phyloP scores from a whole-genome alignment of 1,140 invertebrate genomes.

The Apis laboriosa region DNA sequence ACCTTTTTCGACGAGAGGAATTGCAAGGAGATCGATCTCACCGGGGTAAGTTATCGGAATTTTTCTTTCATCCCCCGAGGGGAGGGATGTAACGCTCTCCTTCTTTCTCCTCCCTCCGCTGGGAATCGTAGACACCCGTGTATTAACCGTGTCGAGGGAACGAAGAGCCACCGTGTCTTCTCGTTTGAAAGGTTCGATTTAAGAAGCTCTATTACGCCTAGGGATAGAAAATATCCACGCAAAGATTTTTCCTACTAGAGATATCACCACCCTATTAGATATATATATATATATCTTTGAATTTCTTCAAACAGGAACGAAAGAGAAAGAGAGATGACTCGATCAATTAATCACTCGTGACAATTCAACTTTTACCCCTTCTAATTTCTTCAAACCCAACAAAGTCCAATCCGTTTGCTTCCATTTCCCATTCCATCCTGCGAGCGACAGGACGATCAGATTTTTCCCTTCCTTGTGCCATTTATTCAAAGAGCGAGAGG shows the following conservation, averaged over 20 bases:
- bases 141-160: not conserved
- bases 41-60: constrained; percentile 71
- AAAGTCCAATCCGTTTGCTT: not conserved
- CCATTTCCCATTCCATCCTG: not conserved
- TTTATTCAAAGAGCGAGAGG: not conserved
- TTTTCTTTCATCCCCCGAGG: not conserved
- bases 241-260: no score
- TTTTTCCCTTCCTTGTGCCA: not conserved
- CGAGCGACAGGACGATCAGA: not conserved
- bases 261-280: no score
- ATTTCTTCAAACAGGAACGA: no score
- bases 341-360: no score
- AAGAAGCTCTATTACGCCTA: not conserved
- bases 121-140: not conserved
- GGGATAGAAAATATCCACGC: not conserved
- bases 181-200: not conserved
- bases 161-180: not conserved
- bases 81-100: no score
- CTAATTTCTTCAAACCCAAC: not conserved
- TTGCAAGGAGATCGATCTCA: constrained; percentile 80
- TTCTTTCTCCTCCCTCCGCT: no score
- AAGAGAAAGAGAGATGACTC: no score
- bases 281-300: no score
- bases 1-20: constrained; percentile 81
- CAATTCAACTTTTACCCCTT: no score